Evolutionary conservation across 2,888 invertebrate genomes (phyloP), one percentile per base, ranked within the genome.

Genomic region (Troilus luridus): DNA sequence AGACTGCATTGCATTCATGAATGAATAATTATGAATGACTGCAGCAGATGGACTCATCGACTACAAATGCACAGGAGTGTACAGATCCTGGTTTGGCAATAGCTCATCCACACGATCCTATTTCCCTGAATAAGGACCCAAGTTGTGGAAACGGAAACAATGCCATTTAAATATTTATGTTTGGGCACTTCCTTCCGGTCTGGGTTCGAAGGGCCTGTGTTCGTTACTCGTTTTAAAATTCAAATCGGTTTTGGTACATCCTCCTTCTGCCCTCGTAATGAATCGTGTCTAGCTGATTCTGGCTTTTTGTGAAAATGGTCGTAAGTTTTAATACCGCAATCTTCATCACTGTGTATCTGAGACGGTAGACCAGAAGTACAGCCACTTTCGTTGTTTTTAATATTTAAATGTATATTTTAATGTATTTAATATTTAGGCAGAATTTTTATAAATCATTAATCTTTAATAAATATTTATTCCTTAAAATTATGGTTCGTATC

Each of bases 101-200:
- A 21, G 9, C 41, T 81, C 81, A 81, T 81, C 81, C n/a, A 41
- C 19, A 81, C 81, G 21, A 7, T 81, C 81, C 21, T 56, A 54
- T 81, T 81, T 81, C 21, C 81, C 7, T 21, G 81, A 81, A 54
- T 81, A 11, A 21, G 81, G 56, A 27, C 54, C 8, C 21, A 41
- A 21, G 54, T 81, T 56, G 54, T 41, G 81, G 81, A 81, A 81
- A 54, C 81, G 81, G 81, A 81, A 81, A 81, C 81, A 81, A 56
- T 81, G 56, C 81, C 81, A 81, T 81, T 81, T 81, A 81, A 81
- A 81, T 81, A 81, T 81, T 41, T 81, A 81, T 81, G 81, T 10
- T 81, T 41, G 21, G 81, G 41, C 11, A 56, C 56, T 81, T 81
- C 81, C 81, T 81, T 81, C 81, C 81, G 81, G 1, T 56, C 7